Conservation (phyloP, 2,888 invertebrate species). For the Cephus pygmeus region DNA sequence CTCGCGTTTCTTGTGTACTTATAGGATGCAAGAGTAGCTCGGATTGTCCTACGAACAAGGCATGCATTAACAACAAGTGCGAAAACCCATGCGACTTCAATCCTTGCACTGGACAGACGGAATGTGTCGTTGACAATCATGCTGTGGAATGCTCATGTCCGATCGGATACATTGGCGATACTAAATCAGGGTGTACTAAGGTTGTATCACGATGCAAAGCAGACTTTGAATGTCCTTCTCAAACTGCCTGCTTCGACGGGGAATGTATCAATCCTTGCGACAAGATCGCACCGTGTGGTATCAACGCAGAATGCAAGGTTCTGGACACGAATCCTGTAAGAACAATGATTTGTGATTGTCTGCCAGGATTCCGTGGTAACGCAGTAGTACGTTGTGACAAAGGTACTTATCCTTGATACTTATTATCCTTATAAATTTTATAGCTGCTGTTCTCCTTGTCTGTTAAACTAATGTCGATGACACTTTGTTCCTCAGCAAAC, state of each 20-base stretch:
- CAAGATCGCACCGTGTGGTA: slow-evolving; percentile 82
- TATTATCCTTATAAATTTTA: not conserved
- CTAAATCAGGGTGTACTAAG: slow-evolving; percentile 72
- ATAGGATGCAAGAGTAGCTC: slow-evolving; percentile 83
- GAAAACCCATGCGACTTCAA: slow-evolving; percentile 79
- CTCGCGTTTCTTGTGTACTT: slow-evolving; percentile 80
- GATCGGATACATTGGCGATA: slow-evolving; percentile 76
- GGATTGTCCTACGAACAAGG: slow-evolving; percentile 84
- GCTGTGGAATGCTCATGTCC: slow-evolving; percentile 85
- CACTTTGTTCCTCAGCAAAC: slow-evolving; percentile 63
- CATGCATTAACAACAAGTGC: slow-evolving; percentile 86
- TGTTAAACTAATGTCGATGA: not conserved
- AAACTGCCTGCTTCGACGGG: slow-evolving; percentile 83
- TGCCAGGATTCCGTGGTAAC: slow-evolving; percentile 87
- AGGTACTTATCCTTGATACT: slow-evolving; percentile 69
- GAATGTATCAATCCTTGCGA: slow-evolving; percentile 88
- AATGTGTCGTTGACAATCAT: slow-evolving; percentile 82
- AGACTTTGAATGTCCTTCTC: slow-evolving; percentile 85
- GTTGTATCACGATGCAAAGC: slow-evolving; percentile 76
- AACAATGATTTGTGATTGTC: slow-evolving; percentile 90
- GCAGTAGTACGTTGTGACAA: slow-evolving; percentile 85
- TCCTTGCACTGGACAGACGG: slow-evolving; percentile 78
- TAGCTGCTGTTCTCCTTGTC: not conserved
- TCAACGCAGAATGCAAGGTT: slow-evolving; percentile 82
- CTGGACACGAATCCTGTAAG: slow-evolving; percentile 85